Percentiles rank a stretch among this genome's conserved stretches.
These are phyloP conservation scores for Forbesichthys papilliferus DNA, from an alignment of 2,113 vertebrate species.

Conservation along the genomic window DNA sequence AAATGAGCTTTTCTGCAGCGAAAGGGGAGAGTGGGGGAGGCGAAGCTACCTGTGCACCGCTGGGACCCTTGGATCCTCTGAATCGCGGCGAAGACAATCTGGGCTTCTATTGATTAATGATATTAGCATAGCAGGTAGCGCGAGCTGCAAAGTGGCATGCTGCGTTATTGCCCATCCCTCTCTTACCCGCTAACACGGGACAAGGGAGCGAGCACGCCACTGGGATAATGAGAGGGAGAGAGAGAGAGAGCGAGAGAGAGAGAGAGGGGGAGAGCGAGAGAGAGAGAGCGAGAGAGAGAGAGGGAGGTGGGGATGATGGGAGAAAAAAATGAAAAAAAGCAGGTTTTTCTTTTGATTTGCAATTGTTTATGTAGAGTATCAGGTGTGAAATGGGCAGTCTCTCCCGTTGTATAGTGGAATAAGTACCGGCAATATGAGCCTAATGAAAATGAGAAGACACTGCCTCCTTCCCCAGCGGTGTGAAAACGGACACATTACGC, in stretches of 20 bases:
- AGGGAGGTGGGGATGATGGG: conserved; percentile 16
- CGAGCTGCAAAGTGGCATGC: conserved; percentile 76
- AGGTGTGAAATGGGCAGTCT: conserved; percentile 18
- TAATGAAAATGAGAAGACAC: conserved; percentile 52
- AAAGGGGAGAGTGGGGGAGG: conserved; percentile 37
- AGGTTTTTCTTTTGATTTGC: conserved; percentile 72
- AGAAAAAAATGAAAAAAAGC: conserved; percentile 46
- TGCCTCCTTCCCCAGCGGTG: conserved; percentile 16
- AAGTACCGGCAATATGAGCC: conserved; percentile 42
- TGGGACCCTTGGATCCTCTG: conserved; percentile 91
- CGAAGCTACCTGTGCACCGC: conserved; percentile 82
- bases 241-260: conserved; percentile 42
- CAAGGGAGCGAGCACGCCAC: conserved; percentile 41
- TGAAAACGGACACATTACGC: conserved; percentile 29
- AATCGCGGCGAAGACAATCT: conserved; percentile 89
- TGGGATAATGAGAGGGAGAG: conserved; percentile 40
- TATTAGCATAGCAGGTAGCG: conserved; percentile 98
- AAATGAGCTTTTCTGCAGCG: conserved; percentile 89
- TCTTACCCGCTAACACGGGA: conserved; percentile 70
- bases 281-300: conserved; percentile 33
- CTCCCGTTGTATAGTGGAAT: conserved; percentile 36
- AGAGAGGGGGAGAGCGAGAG: conserved; percentile 39
- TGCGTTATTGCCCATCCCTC: conserved; percentile 81
- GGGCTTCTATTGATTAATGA: conserved; percentile 99
- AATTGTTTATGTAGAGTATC: conserved; percentile 72